Conservation (phyloP, 2,797 vertebrate species). For the Decapterus maruadsi region DNA sequence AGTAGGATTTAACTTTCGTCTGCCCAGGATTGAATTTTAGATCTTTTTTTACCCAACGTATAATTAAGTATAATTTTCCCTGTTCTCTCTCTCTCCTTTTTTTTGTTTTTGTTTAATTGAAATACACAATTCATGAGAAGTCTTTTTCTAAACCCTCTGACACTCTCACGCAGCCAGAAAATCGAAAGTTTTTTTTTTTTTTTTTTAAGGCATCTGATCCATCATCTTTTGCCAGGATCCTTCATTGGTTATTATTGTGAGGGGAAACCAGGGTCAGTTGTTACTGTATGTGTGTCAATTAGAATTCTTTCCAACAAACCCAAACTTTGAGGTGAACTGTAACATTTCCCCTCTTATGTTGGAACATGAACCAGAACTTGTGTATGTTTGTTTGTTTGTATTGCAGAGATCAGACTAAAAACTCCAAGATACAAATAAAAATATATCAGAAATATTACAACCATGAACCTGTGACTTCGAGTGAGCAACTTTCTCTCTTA, state of each 20-base stretch:
- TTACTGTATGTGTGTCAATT: no score
- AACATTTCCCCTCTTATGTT: no score
- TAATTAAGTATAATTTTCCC: background rate
- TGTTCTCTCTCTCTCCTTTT: background rate
- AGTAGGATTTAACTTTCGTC: background rate
- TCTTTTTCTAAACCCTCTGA: background rate
- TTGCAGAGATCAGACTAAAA: no score
- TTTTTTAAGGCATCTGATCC: background rate
- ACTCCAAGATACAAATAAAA: no score
- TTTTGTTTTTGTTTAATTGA: background rate
- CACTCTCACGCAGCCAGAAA: conserved; percentile 1
- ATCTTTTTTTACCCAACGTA: no score
- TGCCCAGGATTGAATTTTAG: background rate
- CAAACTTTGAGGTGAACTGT: no score
- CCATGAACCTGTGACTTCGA: background rate
- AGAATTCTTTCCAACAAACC: no score
- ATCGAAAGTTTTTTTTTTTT: background rate
- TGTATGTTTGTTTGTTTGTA: no score
- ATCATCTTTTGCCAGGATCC: background rate
- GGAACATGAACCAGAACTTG: no score
- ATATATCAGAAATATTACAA: no score
- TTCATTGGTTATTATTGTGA: background rate
- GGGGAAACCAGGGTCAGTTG: no score
- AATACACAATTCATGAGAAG: background rate
- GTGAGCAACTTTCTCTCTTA: background rate